Conservation (phyloP, 2,888 invertebrate genomes). For the Brachylomia viminalis region DNA sequence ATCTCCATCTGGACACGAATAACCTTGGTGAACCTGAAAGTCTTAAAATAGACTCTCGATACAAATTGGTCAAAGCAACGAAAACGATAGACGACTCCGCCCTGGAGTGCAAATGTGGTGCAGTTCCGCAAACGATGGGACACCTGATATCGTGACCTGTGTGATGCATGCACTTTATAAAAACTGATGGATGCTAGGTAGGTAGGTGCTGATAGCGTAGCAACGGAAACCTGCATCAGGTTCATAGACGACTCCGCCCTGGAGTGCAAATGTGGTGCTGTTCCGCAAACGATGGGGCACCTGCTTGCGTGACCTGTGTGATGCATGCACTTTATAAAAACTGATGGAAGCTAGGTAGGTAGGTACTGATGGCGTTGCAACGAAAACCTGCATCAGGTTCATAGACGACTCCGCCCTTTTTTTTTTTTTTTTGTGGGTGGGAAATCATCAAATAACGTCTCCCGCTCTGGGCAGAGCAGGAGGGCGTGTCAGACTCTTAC, state of each 20-base stretch:
- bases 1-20: neutral
- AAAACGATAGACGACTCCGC: neutral
- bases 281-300: neutral
- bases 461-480: too few species aligned
- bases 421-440: too few species aligned
- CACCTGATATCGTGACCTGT: neutral
- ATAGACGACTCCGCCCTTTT: too few species aligned
- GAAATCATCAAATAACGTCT: too few species aligned
- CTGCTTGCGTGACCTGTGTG: neutral
- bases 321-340: neutral
- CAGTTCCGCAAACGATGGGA: neutral
- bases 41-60: neutral
- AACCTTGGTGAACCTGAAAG: neutral
- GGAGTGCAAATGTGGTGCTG: neutral
- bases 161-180: too few species aligned
- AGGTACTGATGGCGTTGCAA: neutral
- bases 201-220: too few species aligned
- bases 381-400: too few species aligned
- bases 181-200: neutral
- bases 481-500: too few species aligned
- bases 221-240: neutral
- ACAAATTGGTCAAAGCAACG: neutral
- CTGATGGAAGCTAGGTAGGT: neutral
- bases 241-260: neutral
- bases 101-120: neutral